Evolutionary conservation across 2,888 invertebrate genomes (phyloP), one percentile per base, ranked within the genome.

Genomic region (Dolomedes plantarius): DNA sequence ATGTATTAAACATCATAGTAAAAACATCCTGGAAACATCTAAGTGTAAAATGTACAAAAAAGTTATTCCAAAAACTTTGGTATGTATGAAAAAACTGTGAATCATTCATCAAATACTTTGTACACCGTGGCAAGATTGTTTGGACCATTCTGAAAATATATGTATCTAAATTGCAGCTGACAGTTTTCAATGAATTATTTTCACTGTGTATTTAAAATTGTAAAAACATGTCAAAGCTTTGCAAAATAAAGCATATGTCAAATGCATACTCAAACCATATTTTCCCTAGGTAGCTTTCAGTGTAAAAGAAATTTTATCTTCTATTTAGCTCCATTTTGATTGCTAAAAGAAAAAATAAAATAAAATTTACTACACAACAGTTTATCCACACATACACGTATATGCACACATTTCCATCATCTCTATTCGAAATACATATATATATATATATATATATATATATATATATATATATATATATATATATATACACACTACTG

Each of bases 251-350:
- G 46, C 46, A 46, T 16, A 46, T 2, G 46, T 46, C 16, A 16
- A 46, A 46, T 46, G 46, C 9, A 36, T 5, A 36, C 46, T 46
- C 16, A 16, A 46, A 36, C 6, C 5, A 7, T 36, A 2, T 46
- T 46, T 16, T 46, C 16, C 46, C 7, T 13, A 9, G 9, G 11
- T 16, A 46, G 7, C 9, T 16, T 46, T 7, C 46, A 46, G 9
- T 16, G 1, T 67, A 11, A 32, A 67, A n/a, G 31, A 64, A 29
- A 9, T 41, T 93, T 87, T 88, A 88, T 85, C 88, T 88, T 77
- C 88, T 77, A 46, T 88, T 88, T 28, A 88, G 46, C 68, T 88
- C 88, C 86, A 88, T 83, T 77, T 75, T 80, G 19, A 88, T 65
- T 50, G 88, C 88, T 88, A 46, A 36, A 85, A 80, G 69, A 72